A percentile compares a stretch with the other conserved stretches of the same genome.
Conservation (phyloP, 2,888 invertebrate species). For the Ochropleura leucogaster region DNA sequence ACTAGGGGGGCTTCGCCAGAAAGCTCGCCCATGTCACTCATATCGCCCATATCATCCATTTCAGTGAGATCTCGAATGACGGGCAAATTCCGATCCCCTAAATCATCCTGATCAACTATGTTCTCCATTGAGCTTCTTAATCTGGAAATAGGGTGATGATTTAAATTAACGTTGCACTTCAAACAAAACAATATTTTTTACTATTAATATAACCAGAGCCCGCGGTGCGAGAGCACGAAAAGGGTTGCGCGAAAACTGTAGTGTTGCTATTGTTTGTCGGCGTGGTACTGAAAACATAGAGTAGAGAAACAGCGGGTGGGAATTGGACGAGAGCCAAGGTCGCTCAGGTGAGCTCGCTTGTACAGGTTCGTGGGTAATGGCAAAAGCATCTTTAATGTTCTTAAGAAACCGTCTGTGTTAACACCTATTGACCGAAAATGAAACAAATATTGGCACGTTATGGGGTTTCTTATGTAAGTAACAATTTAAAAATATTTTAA, state of each 20-base stretch:
- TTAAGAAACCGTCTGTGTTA: conserved; percentile 71
- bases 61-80: conserved; percentile 88
- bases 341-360: conserved; percentile 88
- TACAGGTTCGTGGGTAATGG: conserved; percentile 76
- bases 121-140: conserved; percentile 94
- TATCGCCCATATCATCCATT: conserved; percentile 87
- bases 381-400: conserved; percentile 73
- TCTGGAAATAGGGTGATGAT: conserved; percentile 78
- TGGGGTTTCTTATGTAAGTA: conserved; percentile 64
- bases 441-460: conserved; percentile 74
- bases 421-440: conserved; percentile 76
- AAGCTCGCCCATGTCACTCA: conserved; percentile 87
- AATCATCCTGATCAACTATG: conserved; percentile 92
- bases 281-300: conserved; percentile 86
- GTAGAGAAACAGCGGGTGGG: conserved; percentile 83
- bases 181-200: conserved; percentile 22
- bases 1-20: conserved; percentile 92
- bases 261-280: conserved; percentile 88
- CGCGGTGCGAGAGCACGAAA: conserved; percentile 52
- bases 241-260: conserved; percentile 77
- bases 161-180: conserved; percentile 19
- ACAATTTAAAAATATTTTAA: conserved; percentile 51
- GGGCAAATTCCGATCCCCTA: conserved; percentile 84
- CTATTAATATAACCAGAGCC: conserved; percentile 16
- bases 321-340: conserved; percentile 88